These are phyloP conservation scores for Hozukius guyotensis DNA, from an alignment of 2,797 vertebrate genomes.

Conservation along the genomic window DNA sequence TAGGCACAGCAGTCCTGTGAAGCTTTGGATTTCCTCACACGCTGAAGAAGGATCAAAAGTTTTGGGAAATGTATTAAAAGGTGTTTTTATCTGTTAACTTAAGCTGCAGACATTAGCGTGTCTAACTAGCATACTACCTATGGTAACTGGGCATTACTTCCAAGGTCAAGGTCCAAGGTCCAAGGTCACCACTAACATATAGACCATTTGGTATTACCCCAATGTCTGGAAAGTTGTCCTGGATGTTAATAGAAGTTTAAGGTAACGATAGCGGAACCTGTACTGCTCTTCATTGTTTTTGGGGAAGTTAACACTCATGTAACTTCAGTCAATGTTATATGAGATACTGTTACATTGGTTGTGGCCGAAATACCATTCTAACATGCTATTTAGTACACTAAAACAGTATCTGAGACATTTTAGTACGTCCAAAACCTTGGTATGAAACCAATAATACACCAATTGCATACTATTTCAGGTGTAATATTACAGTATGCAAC, in stretches of 20 bases:
- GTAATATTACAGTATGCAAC: too few relatives aligned
- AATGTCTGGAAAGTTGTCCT: neutral
- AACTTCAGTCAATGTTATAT: neutral
- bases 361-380: too few relatives aligned
- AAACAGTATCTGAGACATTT: too few relatives aligned
- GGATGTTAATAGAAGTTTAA: neutral
- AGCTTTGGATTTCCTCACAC: neutral
- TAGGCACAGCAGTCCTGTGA: neutral
- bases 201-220: neutral
- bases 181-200: too few relatives aligned
- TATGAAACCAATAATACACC: too few relatives aligned
- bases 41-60: neutral
- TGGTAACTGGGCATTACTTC: neutral
- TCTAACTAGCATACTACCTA: neutral
- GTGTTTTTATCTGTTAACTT: neutral
- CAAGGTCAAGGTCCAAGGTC: neutral
- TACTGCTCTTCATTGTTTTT: neutral
- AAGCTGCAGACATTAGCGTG: neutral
- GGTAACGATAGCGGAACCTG: neutral
- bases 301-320: neutral
- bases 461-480: too few relatives aligned
- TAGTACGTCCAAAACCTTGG: too few relatives aligned
- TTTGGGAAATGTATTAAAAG: neutral
- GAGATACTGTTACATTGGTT: neutral
- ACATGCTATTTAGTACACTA: too few relatives aligned